Evolutionary conservation across 2,888 invertebrate species (phyloP), one percentile per base, ranked within the genome.

Genomic region (Alloscopus bannaensis): DNA sequence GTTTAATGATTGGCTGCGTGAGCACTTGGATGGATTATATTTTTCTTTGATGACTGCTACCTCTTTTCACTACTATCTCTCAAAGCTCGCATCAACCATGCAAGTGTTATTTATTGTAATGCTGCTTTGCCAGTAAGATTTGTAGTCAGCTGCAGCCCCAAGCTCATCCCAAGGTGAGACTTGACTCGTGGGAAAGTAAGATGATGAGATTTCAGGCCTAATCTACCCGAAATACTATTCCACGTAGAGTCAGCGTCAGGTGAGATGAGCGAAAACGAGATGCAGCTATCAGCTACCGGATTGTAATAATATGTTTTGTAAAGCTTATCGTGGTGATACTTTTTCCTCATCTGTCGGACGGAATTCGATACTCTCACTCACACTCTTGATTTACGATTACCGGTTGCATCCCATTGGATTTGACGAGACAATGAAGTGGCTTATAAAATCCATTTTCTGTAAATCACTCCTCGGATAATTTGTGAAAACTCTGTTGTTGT

Each of bases 121-220:
- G 13, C 45, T 11, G 45, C 18, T n/a, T 45, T 11, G 18, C 4
- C 8, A 8, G 55, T 28, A 55, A 64, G 13, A 42, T 47, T 72
- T 62, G 64, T n/a, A 65, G 75, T 75, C 75, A 75, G 75, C 59
- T 65, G 64, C 72, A 72, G 55, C 72, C 72, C 45, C 52, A 65
- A 72, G 72, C 72, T 28, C 42, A 13, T 50, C 59, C 47, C 62
- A 70, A 69, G 69, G 70, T 70, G 70, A 77, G 69, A 69, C 68
- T 70, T 70, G 77, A 77, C 77, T 77, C 77, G 77, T 77, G 77
- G 77, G 77, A 77, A 77, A 69, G 64, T 52, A 75, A 50, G 40
- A 62, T 45, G 76, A 68, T 59, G 59, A 75, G 75, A 65, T 68
- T 57, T 57, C 60, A 59, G 31, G n/a, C n/a, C 59, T 66, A 52